Evolutionary conservation across 2,113 vertebrate species (phyloP), one percentile per base, ranked within the genome.

Genomic region (Forbesichthys papilliferus): DNA sequence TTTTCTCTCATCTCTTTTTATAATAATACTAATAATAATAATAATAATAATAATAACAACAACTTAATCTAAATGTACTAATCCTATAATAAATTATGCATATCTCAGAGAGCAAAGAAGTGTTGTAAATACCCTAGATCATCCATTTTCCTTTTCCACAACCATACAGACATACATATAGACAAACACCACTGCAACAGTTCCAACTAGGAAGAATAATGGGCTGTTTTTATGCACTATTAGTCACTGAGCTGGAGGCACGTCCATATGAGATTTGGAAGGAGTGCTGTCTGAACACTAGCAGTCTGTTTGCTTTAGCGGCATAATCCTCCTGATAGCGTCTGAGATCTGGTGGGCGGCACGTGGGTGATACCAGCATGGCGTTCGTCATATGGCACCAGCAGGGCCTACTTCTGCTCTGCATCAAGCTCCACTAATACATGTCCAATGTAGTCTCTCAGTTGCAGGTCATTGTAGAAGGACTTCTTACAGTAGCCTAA

Each of bases 371-470:
- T 79, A 91, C 88, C 86, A 89, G 84, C 89, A 87, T 83, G 87
- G 84, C 78, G 84, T 89, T 90, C 83, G 89, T 90, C 89, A 90
- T 87, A 89, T 87, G 87, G 88, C 86, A 84, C 86, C 90, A 84
- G 80, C 86, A 85, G 90, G 86, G 77, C 86, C 80, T 73, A 84
- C 86, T 86, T 88, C 85, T 88, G 86, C 84, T 90, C 86, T 77
- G 86, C 86, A 88, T 87, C 84, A 69, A 82, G 86, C 81, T 85
- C 86, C 83, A 79, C 80, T 87, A 88, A 80, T 78, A 83, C 81
- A 78, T 88, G 68, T 84, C 84, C 81, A 85, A 86, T 82, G 87
- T 86, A 82, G 81, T 84, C 85, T 80, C 82, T 87, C 87, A 88
- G 75, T 77, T 86, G 64, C 61, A 72, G 81, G 84, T 79, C 78